Evolutionary conservation across 2,888 invertebrate species (phyloP), one percentile per base, ranked within the genome.

Genomic region (Orthosia gothica): DNA sequence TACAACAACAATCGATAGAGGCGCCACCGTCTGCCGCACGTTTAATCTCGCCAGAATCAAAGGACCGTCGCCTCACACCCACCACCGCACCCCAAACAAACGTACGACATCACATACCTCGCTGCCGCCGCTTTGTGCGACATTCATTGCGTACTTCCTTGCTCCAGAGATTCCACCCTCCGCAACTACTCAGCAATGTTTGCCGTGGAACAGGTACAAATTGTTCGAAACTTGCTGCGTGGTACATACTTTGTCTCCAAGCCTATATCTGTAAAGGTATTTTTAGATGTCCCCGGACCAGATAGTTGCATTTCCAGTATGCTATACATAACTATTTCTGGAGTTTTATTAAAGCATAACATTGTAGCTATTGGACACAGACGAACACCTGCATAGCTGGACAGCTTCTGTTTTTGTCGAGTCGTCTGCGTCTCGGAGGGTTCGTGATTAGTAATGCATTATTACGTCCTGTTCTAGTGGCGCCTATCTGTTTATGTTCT

Each of bases 1-100:
- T 96, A 96, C 95, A 95, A 96, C 96, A 96, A 96, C 96, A 96
- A 96, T 97, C 96, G 96, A 96, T 96, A 95, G 95, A 95, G 95
- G 95, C 95, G 96, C 96, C 96, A 95, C 96, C 96, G 96, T 96
- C 96, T 95, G 96, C 95, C 95, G 96, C 96, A 96, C 96, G 96
- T 95, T 96, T 96, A 96, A 95, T 95, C 96, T 96, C 96, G 94
- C 94, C 93, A 93, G 94, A 96, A 96, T 95, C 95, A 95, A 95
- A 96, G 96, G 95, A 95, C 95, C 93, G 94, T 93, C 95, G 94
- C 95, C 95, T 94, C 95, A 95, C 94, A 94, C 94, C 95, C 93
- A 91, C 92, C 92, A 87, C 87, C 82, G 88, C 88, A 94, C 91
- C 85, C 88, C 88, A 87, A 90, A 90, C 91, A 91, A 82, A 77